Evolutionary conservation across 1,140 invertebrate genomes (phyloP).

Genomic region (Lordiphosa mommai): DNA sequence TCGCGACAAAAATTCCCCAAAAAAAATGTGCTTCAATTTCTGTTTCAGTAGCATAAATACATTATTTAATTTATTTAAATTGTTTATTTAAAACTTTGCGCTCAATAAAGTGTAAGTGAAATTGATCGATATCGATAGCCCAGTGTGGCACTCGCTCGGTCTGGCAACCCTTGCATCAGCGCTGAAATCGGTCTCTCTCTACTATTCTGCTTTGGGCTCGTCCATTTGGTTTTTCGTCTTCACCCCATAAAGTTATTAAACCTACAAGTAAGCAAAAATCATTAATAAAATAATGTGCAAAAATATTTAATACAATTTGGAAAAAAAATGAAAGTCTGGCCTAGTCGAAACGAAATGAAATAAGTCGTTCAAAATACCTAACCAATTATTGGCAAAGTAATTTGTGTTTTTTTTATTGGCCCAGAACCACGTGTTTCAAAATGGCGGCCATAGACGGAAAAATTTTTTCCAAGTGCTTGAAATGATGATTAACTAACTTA

Average conservation of each 20-base stretch:
- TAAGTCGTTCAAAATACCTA: not conserved
- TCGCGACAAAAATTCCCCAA: no score
- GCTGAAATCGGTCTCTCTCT: no score
- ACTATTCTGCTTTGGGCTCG: slow-evolving; percentile 17
- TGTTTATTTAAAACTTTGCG: no score
- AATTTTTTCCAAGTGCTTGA: slow-evolving; percentile 1
- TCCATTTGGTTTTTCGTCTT: slow-evolving; percentile 71
- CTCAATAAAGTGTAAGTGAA: no score
- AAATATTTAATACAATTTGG: not conserved
- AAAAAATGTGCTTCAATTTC: no score
- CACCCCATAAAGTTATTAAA: slow-evolving; percentile 49
- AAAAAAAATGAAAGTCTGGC: not conserved
- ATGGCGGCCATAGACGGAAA: slow-evolving; percentile 36
- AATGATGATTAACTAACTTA: slow-evolving; percentile 78
- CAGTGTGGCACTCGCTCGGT: no score
- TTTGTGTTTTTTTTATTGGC: not conserved
- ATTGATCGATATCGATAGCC: no score
- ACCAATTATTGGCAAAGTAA: not conserved
- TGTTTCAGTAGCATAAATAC: no score
- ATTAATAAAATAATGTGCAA: not conserved
- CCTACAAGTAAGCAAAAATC: slow-evolving; percentile 48
- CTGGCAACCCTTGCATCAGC: no score
- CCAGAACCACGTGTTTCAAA: slow-evolving; percentile 56
- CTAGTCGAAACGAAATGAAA: no score
- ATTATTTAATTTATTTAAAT: no score